Evolutionary conservation across 2,113 vertebrate species (phyloP), one percentile per base, ranked within the genome.

Genomic region (Rhineura floridana): DNA sequence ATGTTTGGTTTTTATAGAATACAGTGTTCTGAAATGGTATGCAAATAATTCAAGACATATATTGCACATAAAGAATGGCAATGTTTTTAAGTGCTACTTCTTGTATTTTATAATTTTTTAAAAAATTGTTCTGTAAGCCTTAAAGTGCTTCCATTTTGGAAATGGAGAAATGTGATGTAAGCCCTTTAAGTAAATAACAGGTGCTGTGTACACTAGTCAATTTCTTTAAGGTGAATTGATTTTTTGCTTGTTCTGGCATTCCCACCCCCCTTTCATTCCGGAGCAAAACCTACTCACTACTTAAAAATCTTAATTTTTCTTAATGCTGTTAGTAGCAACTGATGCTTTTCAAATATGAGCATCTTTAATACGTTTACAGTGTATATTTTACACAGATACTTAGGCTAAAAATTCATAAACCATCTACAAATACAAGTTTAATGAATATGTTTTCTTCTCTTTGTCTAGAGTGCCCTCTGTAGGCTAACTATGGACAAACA

Each of bases 351-450:
- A 65, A 65, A 12, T 12, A 48, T 77, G 25, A 9, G 28, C 28
- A 44, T 76, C 23, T 75, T 75, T 44, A 48, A 76, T 28, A 76
- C 25, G 39, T 4, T 77, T 77, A 23, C 75, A 33, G 25, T 15
- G 12, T 30, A 46, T 76, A 19, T 59, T 59, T 59, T n/a, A n/a
- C n/a, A n/a, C n/a, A n/a, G n/a, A n/a, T n/a, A n/a, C n/a, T n/a
- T 6, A 21, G 50, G 1, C 39, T 72, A 39, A 15, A 46, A 76
- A 15, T 48, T 76, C 15, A 76, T 11, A 46, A 46, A 46, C 8
- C 42, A 46, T 28, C 0, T 17, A 2, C 1, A 0, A 2, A 4
- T 1, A 0, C 77, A 25, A 9, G 46, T 84, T 75, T 11, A 13
- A 59, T 17, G 39, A 36, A 0, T n/a, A 69, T 12, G 36, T 10